phyloP scores from a whole-genome alignment of 2,113 vertebrate genomes.

The Sterrhoptilus dennistouni region DNA sequence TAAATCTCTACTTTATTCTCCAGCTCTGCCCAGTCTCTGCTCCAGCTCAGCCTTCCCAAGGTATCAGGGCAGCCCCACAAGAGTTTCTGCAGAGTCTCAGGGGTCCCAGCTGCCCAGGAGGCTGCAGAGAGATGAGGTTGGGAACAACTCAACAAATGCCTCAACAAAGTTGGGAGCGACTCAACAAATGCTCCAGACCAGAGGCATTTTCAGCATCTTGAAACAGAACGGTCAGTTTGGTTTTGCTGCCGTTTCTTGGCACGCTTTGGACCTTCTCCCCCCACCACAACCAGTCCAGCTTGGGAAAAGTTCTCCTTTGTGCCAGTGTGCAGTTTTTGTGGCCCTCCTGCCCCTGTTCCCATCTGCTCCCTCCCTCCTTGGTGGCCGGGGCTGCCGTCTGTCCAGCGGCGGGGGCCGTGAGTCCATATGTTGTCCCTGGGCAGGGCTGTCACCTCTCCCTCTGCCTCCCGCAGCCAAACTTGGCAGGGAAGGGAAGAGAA shows the following conservation, averaged over 20 bases:
- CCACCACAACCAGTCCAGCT: accelerated
- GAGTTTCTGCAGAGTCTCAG: not conserved
- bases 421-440: not conserved
- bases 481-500: not conserved
- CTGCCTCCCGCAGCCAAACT: not conserved
- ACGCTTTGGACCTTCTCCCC: not conserved
- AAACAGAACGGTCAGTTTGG: not conserved
- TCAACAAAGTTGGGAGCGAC: not conserved
- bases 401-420: not conserved
- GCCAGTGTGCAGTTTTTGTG: not conserved
- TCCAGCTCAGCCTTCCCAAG: not conserved
- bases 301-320: not conserved
- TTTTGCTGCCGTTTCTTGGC: not conserved
- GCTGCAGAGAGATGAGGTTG: not conserved
- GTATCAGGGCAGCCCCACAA: not conserved
- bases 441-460: not conserved
- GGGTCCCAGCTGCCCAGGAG: not conserved
- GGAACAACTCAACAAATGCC: not conserved
- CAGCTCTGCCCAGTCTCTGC: not conserved
- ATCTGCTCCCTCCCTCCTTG: not conserved
- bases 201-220: not conserved
- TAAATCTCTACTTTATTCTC: not conserved
- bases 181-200: not conserved
- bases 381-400: not conserved
- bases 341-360: not conserved